These are phyloP conservation scores for Pseudachorutes palmiensis DNA, from an alignment of 1,140 invertebrate species.

Conservation along the genomic window DNA sequence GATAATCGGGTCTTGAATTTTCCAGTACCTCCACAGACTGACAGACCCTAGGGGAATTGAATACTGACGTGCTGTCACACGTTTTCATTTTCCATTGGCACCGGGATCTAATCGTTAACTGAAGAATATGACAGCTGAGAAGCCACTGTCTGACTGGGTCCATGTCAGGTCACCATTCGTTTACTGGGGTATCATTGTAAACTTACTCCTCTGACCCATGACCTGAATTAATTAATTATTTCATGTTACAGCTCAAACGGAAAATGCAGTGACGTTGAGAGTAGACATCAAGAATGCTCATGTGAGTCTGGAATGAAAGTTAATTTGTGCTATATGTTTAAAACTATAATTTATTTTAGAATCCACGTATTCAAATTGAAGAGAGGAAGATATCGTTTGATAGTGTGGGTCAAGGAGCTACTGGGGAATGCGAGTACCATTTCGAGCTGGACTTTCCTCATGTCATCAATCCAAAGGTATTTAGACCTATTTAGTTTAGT, in stretches of 20 bases:
- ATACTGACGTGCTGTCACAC: too few species aligned
- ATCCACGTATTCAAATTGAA: slow-evolving; percentile 43
- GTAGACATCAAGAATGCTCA: slow-evolving; percentile 79
- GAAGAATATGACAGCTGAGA: background rate
- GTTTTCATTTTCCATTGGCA: background rate
- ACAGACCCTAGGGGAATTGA: too few species aligned
- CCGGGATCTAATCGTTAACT: background rate
- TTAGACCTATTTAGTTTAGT: slow-evolving; percentile 25
- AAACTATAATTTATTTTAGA: slow-evolving; percentile 30
- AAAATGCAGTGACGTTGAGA: slow-evolving; percentile 62
- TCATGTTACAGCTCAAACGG: slow-evolving; percentile 56
- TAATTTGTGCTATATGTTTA: background rate
- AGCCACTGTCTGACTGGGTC: slow-evolving; percentile 22
- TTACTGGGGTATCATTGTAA: slow-evolving; percentile 58
- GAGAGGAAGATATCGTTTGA: slow-evolving; percentile 42
- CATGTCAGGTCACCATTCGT: slow-evolving; percentile 65
- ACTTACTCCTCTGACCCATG: background rate
- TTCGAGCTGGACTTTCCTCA: slow-evolving; percentile 65
- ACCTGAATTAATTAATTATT: background rate
- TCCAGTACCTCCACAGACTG: too few species aligned
- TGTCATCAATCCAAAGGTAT: slow-evolving; percentile 58
- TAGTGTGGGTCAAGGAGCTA: slow-evolving; percentile 42
- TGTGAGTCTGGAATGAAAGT: slow-evolving; percentile 54
- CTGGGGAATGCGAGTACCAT: slow-evolving; percentile 50
- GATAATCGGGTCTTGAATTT: too few species aligned